A percentile compares a stretch with the other conserved stretches of the same genome.
Conservation (phyloP, 2,888 invertebrate genomes). For the Cepaea hortensis region DNA sequence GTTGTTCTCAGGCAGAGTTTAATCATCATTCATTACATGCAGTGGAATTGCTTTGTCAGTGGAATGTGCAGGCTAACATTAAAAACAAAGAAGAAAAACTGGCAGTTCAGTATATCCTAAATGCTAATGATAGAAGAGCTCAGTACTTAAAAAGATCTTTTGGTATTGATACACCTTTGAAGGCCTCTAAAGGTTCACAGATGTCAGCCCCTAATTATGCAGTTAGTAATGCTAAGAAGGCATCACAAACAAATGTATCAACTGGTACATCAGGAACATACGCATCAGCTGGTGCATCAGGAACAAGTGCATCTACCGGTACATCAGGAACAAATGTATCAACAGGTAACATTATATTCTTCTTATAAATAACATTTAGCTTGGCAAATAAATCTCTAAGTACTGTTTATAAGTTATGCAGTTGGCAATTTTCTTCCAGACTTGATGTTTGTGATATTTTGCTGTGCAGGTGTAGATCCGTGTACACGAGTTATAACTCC, state of each 20-base stretch:
- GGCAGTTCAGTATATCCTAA: constrained; percentile 60
- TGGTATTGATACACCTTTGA: not conserved
- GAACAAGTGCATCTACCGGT: not conserved
- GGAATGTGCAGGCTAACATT: constrained; percentile 56
- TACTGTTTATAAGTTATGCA: too few relatives aligned
- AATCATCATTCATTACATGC: constrained; percentile 54
- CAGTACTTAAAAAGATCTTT: constrained; percentile 50
- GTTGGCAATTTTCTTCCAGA: too few relatives aligned
- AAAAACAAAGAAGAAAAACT: constrained; percentile 60
- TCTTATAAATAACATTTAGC: not conserved
- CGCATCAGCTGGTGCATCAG: not conserved
- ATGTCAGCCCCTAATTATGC: not conserved
- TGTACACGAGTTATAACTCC: too few relatives aligned
- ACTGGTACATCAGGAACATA: not conserved
- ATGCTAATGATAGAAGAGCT: constrained; percentile 59
- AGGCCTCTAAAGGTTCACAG: not conserved
- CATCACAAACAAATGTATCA: not conserved
- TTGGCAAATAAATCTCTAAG: too few relatives aligned
- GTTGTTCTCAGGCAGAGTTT: constrained; percentile 38
- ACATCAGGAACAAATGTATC: not conserved
- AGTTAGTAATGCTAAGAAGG: not conserved
- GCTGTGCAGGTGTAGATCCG: too few relatives aligned
- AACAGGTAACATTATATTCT: not conserved
- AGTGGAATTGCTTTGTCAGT: constrained; percentile 61
- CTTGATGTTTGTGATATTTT: too few relatives aligned